Conservation (phyloP, 2,888 invertebrate genomes). For the Microchrysa polita region DNA sequence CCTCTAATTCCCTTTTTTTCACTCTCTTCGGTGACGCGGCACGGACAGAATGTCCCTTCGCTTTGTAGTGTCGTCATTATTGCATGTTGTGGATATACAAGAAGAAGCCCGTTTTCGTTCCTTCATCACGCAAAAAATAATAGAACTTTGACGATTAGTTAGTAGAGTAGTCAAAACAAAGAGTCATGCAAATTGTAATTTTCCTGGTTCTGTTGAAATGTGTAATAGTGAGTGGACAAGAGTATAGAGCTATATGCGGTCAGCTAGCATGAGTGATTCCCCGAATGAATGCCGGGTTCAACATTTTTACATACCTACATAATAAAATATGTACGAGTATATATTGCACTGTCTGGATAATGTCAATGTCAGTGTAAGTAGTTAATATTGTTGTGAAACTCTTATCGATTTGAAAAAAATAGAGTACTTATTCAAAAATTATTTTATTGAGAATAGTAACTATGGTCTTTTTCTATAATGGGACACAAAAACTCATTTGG, state of each 20-base stretch:
- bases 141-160: slow-evolving; percentile 18
- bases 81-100: slow-evolving; percentile 20
- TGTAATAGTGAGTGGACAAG: too few species aligned
- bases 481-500: too few species aligned
- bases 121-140: background rate
- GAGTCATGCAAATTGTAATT: slow-evolving; percentile 13
- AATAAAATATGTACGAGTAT: background rate
- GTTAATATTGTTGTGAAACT: background rate
- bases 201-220: background rate
- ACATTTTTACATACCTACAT: too few species aligned
- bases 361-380: slow-evolving; percentile 21
- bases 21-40: too few species aligned
- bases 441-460: too few species aligned
- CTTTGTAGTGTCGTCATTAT: slow-evolving; percentile 1
- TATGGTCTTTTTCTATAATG: too few species aligned
- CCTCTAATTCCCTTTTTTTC: too few species aligned
- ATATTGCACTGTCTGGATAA: background rate
- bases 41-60: too few species aligned
- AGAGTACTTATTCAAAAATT: too few species aligned
- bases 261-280: background rate
- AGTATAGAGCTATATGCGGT: too few species aligned
- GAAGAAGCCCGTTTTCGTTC: slow-evolving; percentile 37
- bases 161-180: slow-evolving; percentile 31
- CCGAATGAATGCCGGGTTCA: slow-evolving; percentile 3
- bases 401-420: background rate